Base-by-base conservation (phyloP, 2,797 vertebrate species). In the Orientallactaga sibirica region DNA sequence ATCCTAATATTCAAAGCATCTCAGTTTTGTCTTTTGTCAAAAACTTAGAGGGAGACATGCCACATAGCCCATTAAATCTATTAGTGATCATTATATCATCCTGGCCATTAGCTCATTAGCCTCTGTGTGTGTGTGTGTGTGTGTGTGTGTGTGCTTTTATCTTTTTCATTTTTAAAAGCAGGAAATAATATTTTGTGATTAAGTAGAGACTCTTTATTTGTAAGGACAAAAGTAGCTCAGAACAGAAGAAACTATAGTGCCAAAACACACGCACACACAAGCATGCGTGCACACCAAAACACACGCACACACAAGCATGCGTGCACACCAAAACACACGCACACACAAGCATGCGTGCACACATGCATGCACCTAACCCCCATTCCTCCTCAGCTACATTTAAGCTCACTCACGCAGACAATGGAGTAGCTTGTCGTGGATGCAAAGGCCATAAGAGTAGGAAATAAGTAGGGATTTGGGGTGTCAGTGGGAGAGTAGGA, bases 401-500 rank as follows among this genome's bases (percentile, higher is more conserved):
- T 78, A 80, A 83, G 75, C 37, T 83, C 33, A 78, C 70, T 58
- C 58, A 41, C 7, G 18, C 22, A 43, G 52, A 89, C 66, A 86
- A 22, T 2, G 66, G 25, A 52, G 18, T 29, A 73, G 7, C 7
- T 3, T 80, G 43, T 29, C n/a, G 55, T 70, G 68, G 20, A 25
- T 84, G 12, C 22, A 82, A 12, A 81, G 16, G 18, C 22, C 66
- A n/a, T 29, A 61, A 90, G 58, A 79, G 68, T 20, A 86, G 16
- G 48, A 84, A 84, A 92, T 82, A 93, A 64, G 2, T 43, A 11
- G 73, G n/a, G 58, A 84, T 89, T 62, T 86, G 52, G 93, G 96
- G 91, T 84, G 58, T 73, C 85, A 96, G 43, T 18, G 15, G 7
- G 19, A 89, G 14, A 79, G 68, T 20, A 86, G 16, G 48, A 84